Evolutionary conservation across 2,113 vertebrate genomes (phyloP).

Genomic region (Arvicanthis niloticus): DNA sequence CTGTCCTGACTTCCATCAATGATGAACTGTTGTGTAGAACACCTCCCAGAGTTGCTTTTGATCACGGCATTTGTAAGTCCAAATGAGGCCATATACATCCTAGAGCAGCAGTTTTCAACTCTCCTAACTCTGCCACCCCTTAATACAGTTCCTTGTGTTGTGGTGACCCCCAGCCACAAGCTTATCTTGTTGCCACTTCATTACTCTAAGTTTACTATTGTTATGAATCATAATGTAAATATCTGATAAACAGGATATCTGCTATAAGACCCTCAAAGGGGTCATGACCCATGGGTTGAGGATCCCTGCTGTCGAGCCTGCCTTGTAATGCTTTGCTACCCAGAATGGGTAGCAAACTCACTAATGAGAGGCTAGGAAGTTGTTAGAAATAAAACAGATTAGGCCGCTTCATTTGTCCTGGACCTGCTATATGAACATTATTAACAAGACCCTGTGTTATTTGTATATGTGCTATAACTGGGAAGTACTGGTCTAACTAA

Average conservation of each 20-base stretch:
- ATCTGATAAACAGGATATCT: too few species aligned
- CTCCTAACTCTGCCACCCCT: not conserved
- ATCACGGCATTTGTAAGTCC: not conserved
- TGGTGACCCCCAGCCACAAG: not conserved
- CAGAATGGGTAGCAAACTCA: not conserved
- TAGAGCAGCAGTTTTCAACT: not conserved
- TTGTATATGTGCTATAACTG: not conserved
- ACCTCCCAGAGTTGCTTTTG: not conserved
- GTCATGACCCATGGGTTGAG: not conserved
- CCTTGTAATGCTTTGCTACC: not conserved
- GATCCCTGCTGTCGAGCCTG: not conserved
- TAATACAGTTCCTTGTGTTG: not conserved
- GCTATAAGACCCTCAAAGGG: too few species aligned
- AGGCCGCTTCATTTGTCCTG: not conserved
- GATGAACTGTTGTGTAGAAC: not conserved
- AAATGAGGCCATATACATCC: not conserved
- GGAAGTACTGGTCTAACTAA: not conserved
- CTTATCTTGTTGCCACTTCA: not conserved
- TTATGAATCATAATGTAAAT: too few species aligned
- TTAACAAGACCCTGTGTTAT: not conserved
- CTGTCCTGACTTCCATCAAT: not conserved
- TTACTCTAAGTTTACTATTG: too few species aligned
- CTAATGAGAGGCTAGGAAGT: not conserved
- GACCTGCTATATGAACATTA: not conserved
- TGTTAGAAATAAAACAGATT: not conserved